These are phyloP conservation scores for Diorhabda sublineata DNA, from an alignment of 1,140 invertebrate genomes.

Conservation along the genomic window DNA sequence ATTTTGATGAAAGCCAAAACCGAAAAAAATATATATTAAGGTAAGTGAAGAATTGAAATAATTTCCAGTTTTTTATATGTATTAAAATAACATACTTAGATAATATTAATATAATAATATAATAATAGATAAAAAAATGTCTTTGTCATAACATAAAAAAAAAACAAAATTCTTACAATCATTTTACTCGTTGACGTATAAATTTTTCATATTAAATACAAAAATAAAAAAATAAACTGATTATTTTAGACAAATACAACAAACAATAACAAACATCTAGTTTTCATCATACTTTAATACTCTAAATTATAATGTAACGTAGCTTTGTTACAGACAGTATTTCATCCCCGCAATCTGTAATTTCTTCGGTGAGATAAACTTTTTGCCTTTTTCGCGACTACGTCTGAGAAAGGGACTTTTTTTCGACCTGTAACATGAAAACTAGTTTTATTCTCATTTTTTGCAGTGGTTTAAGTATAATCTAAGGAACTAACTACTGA, in stretches of 20 bases:
- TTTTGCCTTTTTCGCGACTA: constrained; percentile 22
- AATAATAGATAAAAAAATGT: too few relatives aligned
- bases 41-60: too few relatives aligned
- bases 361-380: constrained; percentile 24
- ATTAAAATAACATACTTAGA: too few relatives aligned
- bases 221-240: background rate
- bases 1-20: too few relatives aligned
- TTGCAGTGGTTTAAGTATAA: background rate
- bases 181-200: too few relatives aligned
- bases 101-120: too few relatives aligned
- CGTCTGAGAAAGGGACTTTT: constrained; percentile 9
- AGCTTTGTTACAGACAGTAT: background rate
- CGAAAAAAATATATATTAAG: too few relatives aligned
- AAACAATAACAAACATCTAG: background rate
- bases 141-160: background rate
- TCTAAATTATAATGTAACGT: background rate
- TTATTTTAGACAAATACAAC: background rate
- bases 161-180: background rate
- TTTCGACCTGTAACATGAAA: constrained; percentile 9
- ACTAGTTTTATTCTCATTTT: constrained; percentile 4
- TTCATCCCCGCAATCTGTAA: constrained; percentile 27
- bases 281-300: background rate
- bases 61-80: too few relatives aligned
- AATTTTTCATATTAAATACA: too few relatives aligned
- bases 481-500: background rate